These are phyloP conservation scores for Pogonognathellus flavescens DNA, from an alignment of 1,140 invertebrate species.

Conservation along the genomic window DNA sequence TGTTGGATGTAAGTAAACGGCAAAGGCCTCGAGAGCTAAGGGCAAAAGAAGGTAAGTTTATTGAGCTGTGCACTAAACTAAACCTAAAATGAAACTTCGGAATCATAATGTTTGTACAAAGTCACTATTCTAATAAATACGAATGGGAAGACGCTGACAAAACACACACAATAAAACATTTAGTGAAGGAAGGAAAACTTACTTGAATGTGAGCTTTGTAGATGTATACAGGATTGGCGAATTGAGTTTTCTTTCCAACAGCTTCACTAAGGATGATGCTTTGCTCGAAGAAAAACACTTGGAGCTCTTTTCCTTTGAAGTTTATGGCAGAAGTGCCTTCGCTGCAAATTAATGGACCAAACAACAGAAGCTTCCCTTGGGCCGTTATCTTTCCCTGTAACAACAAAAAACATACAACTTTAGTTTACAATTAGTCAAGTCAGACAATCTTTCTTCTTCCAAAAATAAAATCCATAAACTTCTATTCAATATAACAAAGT, in stretches of 20 bases:
- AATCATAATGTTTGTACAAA: background rate
- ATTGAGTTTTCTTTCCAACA: conserved; percentile 93
- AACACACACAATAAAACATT: background rate
- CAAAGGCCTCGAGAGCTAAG: too few relatives aligned
- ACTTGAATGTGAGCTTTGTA: conserved; percentile 98
- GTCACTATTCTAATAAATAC: background rate
- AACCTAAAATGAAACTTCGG: background rate
- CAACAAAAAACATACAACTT: conserved; percentile 54
- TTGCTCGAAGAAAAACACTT: conserved; percentile 99
- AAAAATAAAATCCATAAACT: conserved; percentile 9
- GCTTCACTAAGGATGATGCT: conserved; percentile 97
- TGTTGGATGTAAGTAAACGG: too few relatives aligned
- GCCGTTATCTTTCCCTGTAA: conserved; percentile 95
- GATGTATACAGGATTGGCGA: conserved; percentile 93
- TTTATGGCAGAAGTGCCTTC: conserved; percentile 76
- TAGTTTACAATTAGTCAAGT: conserved; percentile 16
- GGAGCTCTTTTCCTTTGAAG: conserved; percentile 87
- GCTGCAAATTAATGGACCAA: conserved; percentile 87
- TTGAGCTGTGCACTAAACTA: background rate
- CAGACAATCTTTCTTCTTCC: conserved; percentile 14
- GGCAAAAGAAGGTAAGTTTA: too few relatives aligned
- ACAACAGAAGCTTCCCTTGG: conserved; percentile 94
- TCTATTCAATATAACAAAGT: background rate
- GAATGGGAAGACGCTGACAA: background rate
- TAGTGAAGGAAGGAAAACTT: conserved; percentile 63